A percentile compares a stretch with the other conserved stretches of the same genome.
Conservation (phyloP, 2,797 vertebrate genomes). For the Graptemys geographica region DNA sequence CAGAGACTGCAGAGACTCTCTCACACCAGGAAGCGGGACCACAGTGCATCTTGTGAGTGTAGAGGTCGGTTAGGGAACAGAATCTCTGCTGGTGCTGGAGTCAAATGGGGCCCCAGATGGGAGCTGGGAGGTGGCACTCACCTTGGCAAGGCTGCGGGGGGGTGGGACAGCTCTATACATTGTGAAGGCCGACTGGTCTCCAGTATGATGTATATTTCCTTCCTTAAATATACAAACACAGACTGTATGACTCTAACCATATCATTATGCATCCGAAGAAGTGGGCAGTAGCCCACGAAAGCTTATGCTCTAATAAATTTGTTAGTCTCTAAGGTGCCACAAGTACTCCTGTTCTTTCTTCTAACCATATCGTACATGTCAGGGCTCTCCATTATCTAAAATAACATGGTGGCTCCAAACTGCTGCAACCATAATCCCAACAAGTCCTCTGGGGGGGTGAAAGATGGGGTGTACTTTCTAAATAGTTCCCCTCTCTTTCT, state of each 20-base stretch:
- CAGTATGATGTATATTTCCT: not conserved
- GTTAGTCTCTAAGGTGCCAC: no score
- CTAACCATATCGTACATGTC: not conserved
- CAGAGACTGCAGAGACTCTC: not conserved
- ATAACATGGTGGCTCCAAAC: rapidly evolving
- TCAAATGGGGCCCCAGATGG: not conserved
- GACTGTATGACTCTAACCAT: not conserved
- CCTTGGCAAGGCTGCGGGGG: not conserved
- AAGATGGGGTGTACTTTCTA: not conserved
- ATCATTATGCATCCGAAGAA: not conserved
- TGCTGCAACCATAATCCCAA: not conserved
- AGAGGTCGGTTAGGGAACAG: conserved; percentile 21
- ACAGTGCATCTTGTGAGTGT: conserved; percentile 34
- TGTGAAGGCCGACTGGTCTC: not conserved
- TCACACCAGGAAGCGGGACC: conserved; percentile 35
- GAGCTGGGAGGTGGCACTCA: not conserved
- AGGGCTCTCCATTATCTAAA: not conserved
- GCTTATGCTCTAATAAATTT: no score
- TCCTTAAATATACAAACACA: not conserved
- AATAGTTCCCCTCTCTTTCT: not conserved
- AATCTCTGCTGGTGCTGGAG: conserved; percentile 3
- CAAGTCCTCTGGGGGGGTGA: not conserved
- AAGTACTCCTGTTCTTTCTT: no score
- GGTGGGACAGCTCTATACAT: not conserved
- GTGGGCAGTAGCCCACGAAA: no score